Evolutionary conservation across 2,888 invertebrate species (phyloP), one percentile per base, ranked within the genome.

Genomic region (Drosophila longiperda): DNA sequence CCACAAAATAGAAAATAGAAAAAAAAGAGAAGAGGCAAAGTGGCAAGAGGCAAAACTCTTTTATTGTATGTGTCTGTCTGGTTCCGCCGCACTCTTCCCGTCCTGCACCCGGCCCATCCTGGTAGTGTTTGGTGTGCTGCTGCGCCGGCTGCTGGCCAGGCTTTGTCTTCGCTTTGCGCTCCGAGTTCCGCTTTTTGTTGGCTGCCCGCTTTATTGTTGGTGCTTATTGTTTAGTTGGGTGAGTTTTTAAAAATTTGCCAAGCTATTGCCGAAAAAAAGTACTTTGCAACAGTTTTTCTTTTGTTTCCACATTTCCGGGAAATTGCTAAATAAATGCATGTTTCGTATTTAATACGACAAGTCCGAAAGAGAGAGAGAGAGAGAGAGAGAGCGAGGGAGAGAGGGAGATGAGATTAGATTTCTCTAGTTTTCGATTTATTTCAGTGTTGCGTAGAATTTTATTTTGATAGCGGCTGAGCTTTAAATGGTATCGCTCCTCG

Each of bases 241-340:
- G 60, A 69, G 74, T 78, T 84, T 80, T 81, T 87, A 85, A 84
- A 89, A 87, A 82, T 84, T 84, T 82, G 82, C 80, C 89, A 83
- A 71, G 60, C 67, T 59, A 60, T 38, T 23, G 20, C 20, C 1
- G 20, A 48, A 52, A 38, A 45, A 6, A n/a, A 45, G 33, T 60
- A 58, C 8, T 75, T 83, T 75, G 67, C 60, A 67, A 68, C 62
- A 73, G 66, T 72, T 86, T 77, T 82, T 78, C 66, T 64, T 55
- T 72, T 73, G 64, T 85, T 78, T 75, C 38, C 67, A 12, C 20
- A 63, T 50, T 53, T 38, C 63, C 71, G 65, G 77, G 70, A 86
- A 86, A 86, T 89, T 87, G 86, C 90, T 80, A 86, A 86, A 86
- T 89, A 86, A 86, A 86, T 87, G 86, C 88, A 87, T 87, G 90